Conservation (phyloP, 2,888 invertebrate genomes). For the Rhagonycha fulva region DNA sequence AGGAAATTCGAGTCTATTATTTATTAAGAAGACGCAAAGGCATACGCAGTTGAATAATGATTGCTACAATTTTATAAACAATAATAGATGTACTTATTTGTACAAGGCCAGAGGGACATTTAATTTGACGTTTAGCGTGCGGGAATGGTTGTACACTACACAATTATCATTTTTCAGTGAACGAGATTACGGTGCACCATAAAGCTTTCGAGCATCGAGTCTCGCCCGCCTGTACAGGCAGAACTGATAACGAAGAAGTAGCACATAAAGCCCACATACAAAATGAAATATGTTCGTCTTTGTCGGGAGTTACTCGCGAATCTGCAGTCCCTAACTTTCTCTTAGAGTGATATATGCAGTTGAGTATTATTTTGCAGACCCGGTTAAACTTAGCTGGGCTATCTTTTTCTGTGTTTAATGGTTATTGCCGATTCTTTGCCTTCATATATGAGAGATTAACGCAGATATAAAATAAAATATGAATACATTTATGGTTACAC, state of each 20-base stretch:
- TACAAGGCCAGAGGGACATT: neutral
- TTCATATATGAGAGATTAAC: conserved; percentile 51
- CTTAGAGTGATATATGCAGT: conserved; percentile 48
- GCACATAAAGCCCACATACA: conserved; percentile 51
- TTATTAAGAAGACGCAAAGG: neutral
- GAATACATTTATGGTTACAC: conserved; percentile 41
- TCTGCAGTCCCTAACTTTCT: conserved; percentile 28
- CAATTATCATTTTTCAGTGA: conserved; percentile 32
- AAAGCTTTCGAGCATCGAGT: conserved; percentile 25
- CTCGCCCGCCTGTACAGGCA: conserved; percentile 46
- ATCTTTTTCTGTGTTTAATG: conserved; percentile 53
- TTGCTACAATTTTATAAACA: conserved; percentile 1
- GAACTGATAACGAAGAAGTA: conserved; percentile 49
- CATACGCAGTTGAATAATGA: conserved; percentile 1
- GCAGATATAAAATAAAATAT: conserved; percentile 50
- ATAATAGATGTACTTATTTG: neutral
- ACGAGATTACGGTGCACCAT: conserved; percentile 28
- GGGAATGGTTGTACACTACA: conserved; percentile 13
- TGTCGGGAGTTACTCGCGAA: conserved; percentile 38
- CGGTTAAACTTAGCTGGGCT: conserved; percentile 50
- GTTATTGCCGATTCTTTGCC: conserved; percentile 51
- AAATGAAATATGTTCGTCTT: conserved; percentile 54
- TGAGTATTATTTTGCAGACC: conserved; percentile 47
- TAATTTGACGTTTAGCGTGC: conserved; percentile 20
- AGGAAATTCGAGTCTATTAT: neutral